Conservation (phyloP, 2,113 vertebrate species). For the Scomber japonicus region DNA sequence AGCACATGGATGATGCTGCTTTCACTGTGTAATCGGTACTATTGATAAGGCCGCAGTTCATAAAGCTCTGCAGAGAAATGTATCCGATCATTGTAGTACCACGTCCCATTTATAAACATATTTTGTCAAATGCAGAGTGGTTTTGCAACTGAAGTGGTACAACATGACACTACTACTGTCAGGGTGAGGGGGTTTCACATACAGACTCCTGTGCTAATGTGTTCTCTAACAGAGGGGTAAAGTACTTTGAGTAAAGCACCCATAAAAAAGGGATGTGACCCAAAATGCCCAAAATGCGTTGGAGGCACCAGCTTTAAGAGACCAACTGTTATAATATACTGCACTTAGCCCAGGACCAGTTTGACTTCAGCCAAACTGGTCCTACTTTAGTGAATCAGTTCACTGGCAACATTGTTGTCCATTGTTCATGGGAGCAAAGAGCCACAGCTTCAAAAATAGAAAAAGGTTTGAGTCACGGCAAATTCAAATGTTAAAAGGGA, state of each 20-base stretch:
- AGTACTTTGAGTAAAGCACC: conserved; percentile 1
- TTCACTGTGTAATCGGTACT: not conserved
- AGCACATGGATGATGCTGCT: not conserved
- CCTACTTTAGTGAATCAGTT: conserved; percentile 21
- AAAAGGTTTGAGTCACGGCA: conserved; percentile 62
- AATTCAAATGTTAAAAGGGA: conserved; percentile 66
- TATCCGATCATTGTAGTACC: not conserved
- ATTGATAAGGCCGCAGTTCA: not conserved
- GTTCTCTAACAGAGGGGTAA: not conserved
- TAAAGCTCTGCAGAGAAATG: conserved; percentile 15
- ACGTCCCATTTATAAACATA: not conserved
- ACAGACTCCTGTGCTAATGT: not conserved
- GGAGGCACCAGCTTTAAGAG: not conserved
- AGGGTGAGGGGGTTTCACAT: not conserved
- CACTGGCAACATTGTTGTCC: conserved; percentile 34
- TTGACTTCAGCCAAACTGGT: not conserved
- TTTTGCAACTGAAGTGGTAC: conserved; percentile 4
- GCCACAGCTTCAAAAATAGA: conserved; percentile 55
- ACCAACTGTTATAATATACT: not conserved
- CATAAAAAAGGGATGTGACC: not conserved
- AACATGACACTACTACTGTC: not conserved
- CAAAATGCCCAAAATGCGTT: no score
- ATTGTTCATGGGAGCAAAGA: conserved; percentile 56
- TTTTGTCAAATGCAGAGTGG: not conserved
- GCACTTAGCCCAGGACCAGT: not conserved